Conservation (phyloP, 1,140 invertebrate species). For the Euschistus heros region DNA sequence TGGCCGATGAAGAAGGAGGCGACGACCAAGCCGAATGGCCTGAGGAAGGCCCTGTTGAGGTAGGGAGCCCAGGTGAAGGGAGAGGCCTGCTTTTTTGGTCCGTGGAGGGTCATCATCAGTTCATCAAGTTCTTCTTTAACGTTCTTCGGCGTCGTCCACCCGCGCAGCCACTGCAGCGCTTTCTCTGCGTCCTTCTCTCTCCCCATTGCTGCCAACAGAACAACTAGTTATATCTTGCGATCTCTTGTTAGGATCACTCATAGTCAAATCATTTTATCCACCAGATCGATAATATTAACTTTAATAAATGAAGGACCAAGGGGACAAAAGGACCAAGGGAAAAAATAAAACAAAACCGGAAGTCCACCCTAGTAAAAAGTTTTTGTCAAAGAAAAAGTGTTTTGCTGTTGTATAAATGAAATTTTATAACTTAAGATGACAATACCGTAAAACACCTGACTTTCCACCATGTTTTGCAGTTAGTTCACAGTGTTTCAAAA, state of each 20-base stretch:
- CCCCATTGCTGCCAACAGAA: conserved; percentile 21
- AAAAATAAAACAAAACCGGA: no score
- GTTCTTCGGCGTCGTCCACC: conserved; percentile 42
- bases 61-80: conserved; percentile 17
- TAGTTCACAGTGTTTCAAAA: no score
- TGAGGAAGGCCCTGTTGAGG: conserved; percentile 40
- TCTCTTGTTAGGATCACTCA: not conserved
- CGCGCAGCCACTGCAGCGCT: conserved; percentile 50
- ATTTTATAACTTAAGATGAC: no score
- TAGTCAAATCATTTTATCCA: no score
- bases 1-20: conserved; percentile 53
- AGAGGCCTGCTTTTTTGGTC: not conserved
- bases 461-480: no score
- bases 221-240: not conserved
- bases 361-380: no score
- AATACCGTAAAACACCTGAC: no score
- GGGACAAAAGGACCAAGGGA: no score
- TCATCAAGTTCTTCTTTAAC: conserved; percentile 45
- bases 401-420: no score
- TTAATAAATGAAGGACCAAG: no score
- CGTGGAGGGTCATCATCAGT: conserved; percentile 33
- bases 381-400: no score
- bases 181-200: conserved; percentile 36
- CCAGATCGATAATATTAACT: no score
- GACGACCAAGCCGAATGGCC: conserved; percentile 50